Evolutionary conservation across 2,113 vertebrate genomes (phyloP).

Genomic region (Anser cygnoides): DNA sequence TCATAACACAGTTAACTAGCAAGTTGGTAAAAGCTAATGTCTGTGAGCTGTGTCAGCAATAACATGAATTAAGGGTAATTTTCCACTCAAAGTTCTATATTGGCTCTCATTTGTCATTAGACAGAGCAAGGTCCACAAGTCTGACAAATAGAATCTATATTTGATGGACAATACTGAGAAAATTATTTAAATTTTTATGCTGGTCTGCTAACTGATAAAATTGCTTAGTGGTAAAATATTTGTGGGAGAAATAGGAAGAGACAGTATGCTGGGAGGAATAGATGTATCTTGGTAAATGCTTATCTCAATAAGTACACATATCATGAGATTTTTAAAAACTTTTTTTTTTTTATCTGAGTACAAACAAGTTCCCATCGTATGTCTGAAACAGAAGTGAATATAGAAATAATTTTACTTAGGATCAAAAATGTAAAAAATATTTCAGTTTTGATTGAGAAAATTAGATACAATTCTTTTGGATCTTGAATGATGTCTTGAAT

Average conservation of each 20-base stretch:
- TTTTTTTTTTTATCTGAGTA: not conserved
- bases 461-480: not conserved
- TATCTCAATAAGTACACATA: not conserved
- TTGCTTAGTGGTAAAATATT: not conserved
- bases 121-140: not conserved
- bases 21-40: not conserved
- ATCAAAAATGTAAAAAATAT: not conserved
- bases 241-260: not conserved
- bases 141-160: not conserved
- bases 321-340: not conserved
- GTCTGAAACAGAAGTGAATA: not conserved
- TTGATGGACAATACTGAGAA: not conserved
- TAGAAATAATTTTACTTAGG: not conserved
- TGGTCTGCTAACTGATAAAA: not conserved
- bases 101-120: not conserved
- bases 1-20: not conserved
- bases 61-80: not conserved
- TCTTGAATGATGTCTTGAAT: not conserved
- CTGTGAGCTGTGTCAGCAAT: not conserved
- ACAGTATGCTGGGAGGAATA: not conserved
- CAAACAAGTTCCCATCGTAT: not conserved
- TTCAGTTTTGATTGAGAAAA: not conserved
- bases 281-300: not conserved
- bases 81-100: not conserved
- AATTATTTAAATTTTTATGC: not conserved